Conservation (phyloP, 2,888 invertebrate genomes). For the Zygothrica quintamaculata region DNA sequence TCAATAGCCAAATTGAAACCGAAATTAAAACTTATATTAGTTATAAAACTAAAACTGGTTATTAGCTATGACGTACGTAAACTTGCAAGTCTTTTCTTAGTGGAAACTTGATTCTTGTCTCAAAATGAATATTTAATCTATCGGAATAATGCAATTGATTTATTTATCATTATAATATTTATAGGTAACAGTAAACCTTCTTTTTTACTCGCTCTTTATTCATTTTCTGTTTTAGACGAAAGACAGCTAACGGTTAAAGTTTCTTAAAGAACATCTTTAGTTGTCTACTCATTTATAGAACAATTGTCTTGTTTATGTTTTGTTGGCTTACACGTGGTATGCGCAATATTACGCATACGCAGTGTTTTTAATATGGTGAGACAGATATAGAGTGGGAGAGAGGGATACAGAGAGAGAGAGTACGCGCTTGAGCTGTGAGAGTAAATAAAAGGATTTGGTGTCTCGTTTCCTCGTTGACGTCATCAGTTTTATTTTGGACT, state of each 20-base stretch:
- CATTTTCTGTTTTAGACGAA: background rate
- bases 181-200: constrained; percentile 5
- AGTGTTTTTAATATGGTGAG: constrained; percentile 17
- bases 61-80: background rate
- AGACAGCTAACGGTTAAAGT: constrained; percentile 21
- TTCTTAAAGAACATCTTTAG: constrained; percentile 2
- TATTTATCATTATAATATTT: too few relatives aligned
- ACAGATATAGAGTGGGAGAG: constrained; percentile 14
- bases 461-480: constrained; percentile 79
- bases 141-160: constrained; percentile 11
- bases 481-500: constrained; percentile 74
- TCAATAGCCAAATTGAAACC: background rate
- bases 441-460: constrained; percentile 16
- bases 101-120: constrained; percentile 7
- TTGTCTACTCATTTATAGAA: constrained; percentile 13
- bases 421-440: constrained; percentile 20
- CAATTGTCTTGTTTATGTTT: constrained; percentile 45
- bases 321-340: constrained; percentile 49
- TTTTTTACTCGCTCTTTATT: constrained; percentile 12
- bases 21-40: background rate
- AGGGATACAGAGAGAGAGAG: constrained; percentile 8
- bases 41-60: background rate
- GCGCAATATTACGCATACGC: constrained; percentile 57
- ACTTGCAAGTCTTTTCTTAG: constrained; percentile 8
- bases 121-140: constrained; percentile 2